phyloP scores from a whole-genome alignment of 92 coral and sea anemone genomes.

The Bergia puertoricense region DNA sequence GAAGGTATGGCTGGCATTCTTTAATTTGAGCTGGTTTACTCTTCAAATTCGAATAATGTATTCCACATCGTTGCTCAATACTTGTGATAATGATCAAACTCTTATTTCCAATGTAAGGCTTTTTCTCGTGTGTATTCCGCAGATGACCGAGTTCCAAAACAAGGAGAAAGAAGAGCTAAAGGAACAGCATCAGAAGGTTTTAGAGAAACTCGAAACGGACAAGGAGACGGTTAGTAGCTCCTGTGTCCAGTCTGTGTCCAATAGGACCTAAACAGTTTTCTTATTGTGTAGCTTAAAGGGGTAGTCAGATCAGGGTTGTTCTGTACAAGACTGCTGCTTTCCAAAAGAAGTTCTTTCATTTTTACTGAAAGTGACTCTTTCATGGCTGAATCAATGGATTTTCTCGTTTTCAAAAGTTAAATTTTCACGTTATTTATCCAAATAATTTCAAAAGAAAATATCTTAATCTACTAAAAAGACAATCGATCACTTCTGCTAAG shows the following conservation, averaged over 20 bases:
- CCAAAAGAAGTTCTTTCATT: too few species aligned
- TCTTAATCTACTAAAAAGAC: too few species aligned
- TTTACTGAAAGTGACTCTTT: too few species aligned
- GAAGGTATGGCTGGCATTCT: conserved; percentile 59
- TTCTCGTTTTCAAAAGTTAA: too few species aligned
- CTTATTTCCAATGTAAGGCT: not conserved
- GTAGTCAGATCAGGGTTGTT: too few species aligned
- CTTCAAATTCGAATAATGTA: not conserved
- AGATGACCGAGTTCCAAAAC: conserved; percentile 93
- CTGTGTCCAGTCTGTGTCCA: not conserved
- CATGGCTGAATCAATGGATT: too few species aligned
- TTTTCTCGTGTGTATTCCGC: not conserved
- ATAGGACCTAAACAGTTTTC: not conserved
- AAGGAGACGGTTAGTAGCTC: conserved; percentile 69
- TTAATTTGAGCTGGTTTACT: not conserved
- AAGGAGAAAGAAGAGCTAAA: conserved; percentile 83
- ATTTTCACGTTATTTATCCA: too few species aligned
- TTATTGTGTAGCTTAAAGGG: not conserved
- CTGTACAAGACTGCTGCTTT: too few species aligned
- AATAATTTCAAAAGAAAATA: too few species aligned
- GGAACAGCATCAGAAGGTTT: conserved; percentile 80
- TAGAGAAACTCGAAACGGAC: conserved; percentile 67
- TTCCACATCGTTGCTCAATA: not conserved
- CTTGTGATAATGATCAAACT: not conserved
- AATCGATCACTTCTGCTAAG: too few species aligned